These are phyloP conservation scores for Ceuthmochares aereus DNA, from an alignment of 2,113 vertebrate species.

Conservation along the genomic window DNA sequence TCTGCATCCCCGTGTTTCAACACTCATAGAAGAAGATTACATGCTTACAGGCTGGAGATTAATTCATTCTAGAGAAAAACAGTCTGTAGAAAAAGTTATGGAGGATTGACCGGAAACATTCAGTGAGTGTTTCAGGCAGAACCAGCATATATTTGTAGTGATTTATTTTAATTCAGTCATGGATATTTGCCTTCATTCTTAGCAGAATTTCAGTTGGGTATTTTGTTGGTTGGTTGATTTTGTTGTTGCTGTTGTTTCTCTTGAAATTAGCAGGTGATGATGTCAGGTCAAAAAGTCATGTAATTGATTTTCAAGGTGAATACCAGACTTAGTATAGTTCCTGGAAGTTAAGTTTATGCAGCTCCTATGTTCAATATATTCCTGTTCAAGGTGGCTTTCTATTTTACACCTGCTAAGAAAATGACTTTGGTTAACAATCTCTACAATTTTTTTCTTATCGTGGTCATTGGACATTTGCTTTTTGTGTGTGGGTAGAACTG, in stretches of 20 bases:
- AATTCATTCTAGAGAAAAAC: background rate
- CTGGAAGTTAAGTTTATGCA: background rate
- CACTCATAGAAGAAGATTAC: background rate
- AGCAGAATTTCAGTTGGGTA: background rate
- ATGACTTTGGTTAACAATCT: background rate
- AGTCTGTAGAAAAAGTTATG: background rate
- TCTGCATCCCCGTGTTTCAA: background rate
- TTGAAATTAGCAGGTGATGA: background rate
- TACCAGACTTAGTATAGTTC: background rate
- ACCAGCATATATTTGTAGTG: background rate
- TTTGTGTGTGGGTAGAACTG: background rate
- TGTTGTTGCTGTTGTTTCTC: background rate
- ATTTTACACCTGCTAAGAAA: slow-evolving; percentile 24
- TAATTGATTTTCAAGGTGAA: background rate
- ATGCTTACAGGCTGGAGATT: background rate
- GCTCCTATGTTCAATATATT: background rate
- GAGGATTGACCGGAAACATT: background rate
- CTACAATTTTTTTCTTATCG: slow-evolving; percentile 41
- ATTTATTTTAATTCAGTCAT: background rate
- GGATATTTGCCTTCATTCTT: background rate
- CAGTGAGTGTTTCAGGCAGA: background rate
- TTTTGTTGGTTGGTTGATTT: background rate
- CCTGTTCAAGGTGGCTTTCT: background rate
- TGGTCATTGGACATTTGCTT: slow-evolving; percentile 10
- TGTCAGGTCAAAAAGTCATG: background rate